phyloP scores from a whole-genome alignment of 2,113 vertebrate genomes.

The Sisor rabdophorus region DNA sequence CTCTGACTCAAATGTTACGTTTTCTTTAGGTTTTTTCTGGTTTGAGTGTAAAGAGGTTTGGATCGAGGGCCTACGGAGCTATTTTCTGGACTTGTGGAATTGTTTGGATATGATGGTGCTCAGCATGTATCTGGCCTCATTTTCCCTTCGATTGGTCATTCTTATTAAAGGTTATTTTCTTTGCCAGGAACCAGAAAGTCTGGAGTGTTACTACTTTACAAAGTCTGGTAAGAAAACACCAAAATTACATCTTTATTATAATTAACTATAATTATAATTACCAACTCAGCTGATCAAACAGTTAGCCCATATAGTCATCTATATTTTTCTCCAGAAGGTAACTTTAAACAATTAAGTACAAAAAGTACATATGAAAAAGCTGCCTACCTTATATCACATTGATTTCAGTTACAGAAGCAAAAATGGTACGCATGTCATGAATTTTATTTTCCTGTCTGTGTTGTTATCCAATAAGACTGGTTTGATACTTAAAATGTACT shows the following conservation, averaged over 20 bases:
- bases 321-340: neutral
- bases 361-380: neutral
- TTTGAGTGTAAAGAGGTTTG: constrained; percentile 89
- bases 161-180: constrained; percentile 72
- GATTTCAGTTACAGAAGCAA: neutral
- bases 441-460: too few relatives aligned
- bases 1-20: neutral
- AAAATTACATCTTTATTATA: too few relatives aligned
- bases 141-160: constrained; percentile 75
- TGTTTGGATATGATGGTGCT: constrained; percentile 84
- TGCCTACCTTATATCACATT: neutral
- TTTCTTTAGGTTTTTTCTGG: constrained; percentile 81
- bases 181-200: constrained; percentile 55
- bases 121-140: constrained; percentile 85
- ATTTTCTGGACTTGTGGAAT: constrained; percentile 89
- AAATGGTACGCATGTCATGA: neutral
- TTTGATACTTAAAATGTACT: too few relatives aligned
- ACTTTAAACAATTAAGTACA: neutral
- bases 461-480: too few relatives aligned
- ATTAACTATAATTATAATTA: neutral
- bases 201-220: constrained; percentile 79
- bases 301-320: neutral
- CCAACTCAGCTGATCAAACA: neutral
- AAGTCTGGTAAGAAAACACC: constrained; percentile 68
- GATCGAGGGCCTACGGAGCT: constrained; percentile 82